Evolutionary conservation across 2,888 invertebrate species (phyloP).

Genomic region (Epinotia ramella): DNA sequence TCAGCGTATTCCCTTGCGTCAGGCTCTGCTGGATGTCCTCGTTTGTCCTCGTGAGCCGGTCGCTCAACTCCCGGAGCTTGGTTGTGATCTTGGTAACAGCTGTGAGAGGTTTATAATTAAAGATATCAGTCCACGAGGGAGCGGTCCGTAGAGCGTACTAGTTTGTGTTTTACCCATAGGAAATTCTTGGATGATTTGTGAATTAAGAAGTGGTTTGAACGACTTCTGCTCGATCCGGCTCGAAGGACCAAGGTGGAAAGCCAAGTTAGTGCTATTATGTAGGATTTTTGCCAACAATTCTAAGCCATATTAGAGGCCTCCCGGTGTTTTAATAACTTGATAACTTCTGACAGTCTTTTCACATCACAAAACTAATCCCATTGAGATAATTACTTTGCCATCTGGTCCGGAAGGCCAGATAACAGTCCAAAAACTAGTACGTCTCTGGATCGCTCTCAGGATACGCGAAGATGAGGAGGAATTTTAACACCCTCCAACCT

Average conservation of each 20-base stretch:
- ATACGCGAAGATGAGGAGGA: too few species aligned
- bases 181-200: neutral
- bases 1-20: slow-evolving; percentile 83
- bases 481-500: too few species aligned
- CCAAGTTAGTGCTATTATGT: too few species aligned
- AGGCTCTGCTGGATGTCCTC: slow-evolving; percentile 86
- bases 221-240: slow-evolving; percentile 1
- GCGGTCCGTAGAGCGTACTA: neutral
- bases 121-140: too few species aligned
- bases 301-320: neutral
- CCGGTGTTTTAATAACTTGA: neutral
- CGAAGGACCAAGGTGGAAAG: slow-evolving; percentile 9
- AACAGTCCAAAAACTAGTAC: neutral
- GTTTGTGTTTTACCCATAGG: neutral
- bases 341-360: neutral
- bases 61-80: slow-evolving; percentile 83
- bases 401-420: neutral
- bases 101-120: slow-evolving; percentile 32
- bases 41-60: slow-evolving; percentile 80
- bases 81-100: slow-evolving; percentile 67
- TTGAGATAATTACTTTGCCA: neutral
- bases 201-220: neutral
- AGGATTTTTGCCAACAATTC: neutral
- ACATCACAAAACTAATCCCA: neutral
- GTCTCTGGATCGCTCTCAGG: too few species aligned